Conservation (phyloP, 2,797 vertebrate genomes). For the Sparidentex hasta region DNA sequence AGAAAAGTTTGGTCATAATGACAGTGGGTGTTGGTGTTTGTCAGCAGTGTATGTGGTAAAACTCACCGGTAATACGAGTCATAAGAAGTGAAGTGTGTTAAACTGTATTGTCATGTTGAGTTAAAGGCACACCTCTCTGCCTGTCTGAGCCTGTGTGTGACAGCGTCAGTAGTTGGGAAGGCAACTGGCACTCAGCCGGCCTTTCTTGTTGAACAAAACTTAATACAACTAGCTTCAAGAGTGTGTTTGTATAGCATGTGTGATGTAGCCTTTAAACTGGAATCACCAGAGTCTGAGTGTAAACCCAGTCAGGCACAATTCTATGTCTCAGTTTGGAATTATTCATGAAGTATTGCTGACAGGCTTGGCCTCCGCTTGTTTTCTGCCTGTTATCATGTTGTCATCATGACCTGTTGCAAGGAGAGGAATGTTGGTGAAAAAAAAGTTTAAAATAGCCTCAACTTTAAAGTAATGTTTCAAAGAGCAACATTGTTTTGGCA, state of each 20-base stretch:
- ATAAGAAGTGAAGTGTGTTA: conserved; percentile 21
- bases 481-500: neutral
- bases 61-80: neutral
- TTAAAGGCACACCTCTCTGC: conserved; percentile 66
- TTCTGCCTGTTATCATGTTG: conserved; percentile 18
- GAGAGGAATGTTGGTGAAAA: conserved; percentile 28
- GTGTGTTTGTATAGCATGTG: conserved; percentile 11
- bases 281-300: conserved; percentile 18
- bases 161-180: conserved; percentile 17
- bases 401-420: conserved; percentile 24
- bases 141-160: conserved; percentile 73
- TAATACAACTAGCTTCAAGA: neutral
- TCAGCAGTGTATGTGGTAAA: conserved; percentile 16
- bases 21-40: neutral
- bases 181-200: conserved; percentile 15
- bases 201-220: conserved; percentile 33
- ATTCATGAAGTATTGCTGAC: conserved; percentile 40
- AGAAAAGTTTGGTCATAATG: neutral
- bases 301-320: neutral
- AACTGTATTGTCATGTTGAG: conserved; percentile 42
- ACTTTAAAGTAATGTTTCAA: neutral
- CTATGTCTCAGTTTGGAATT: conserved; percentile 27
- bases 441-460: neutral
- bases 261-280: conserved; percentile 26
- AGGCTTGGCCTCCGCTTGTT: conserved; percentile 24